Base-by-base conservation (phyloP, 2,888 invertebrate genomes). In the Acrocera orbiculus region DNA sequence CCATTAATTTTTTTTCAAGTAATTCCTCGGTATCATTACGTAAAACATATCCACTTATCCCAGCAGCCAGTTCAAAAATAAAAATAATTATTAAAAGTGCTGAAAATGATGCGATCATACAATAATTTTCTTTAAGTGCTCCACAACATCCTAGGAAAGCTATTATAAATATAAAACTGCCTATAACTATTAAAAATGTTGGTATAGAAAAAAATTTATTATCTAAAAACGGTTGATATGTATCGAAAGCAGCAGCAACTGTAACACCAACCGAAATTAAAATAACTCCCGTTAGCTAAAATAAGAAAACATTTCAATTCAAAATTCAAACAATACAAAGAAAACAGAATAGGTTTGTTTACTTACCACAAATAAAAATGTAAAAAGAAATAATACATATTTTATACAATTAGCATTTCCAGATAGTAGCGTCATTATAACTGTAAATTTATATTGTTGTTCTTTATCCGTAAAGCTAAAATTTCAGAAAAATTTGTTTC, bases 81-180 rank as follows among this genome's bases (percentile, higher is more conserved):
- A 82, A 79, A 44, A 83, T 71, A 27, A 79, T 44, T 15, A 70
- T 59, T 63, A 83, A 65, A 34, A 79, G 56, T 1, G 65, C 63
- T 7, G 70, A 67, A 51, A 81, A 85, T 51, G 73, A 74, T 52
- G 83, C 65, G 25, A 76, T 74, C 68, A 87, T 73, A 50, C 76
- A 73, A 53, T 85, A 78, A 58, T 78, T 85, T 55, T 87, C 85
- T 50, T 73, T 75, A 44, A 76, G 69, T 1, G 89, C 86, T 27
- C 89, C 89, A 61, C 82, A 87, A 61, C 87, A 89, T 37, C 87
- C 89, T 47, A 85, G 76, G 57, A 80, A 81, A 0, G 85, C 73
- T 30, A 87, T 75, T 42, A 83, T 54, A 54, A 86, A 75, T 4
- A 74, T 64, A 10, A 72, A 54, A 3, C 62, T 54, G 9, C 81